Conservation (phyloP, 2,888 invertebrate genomes). For the Aradus depressus region DNA sequence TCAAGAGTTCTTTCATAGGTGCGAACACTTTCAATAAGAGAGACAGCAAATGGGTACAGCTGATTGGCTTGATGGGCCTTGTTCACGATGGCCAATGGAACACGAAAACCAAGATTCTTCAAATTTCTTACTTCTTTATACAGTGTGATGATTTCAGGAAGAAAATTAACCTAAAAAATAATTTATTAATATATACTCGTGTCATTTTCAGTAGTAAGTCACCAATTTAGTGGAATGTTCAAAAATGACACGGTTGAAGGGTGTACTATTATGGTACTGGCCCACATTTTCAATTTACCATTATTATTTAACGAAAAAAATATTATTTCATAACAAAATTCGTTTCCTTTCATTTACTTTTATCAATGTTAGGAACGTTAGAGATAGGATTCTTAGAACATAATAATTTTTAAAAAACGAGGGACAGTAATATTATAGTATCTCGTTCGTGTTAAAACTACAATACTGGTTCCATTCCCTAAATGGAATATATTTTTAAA, state of each 20-base stretch:
- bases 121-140: constrained; percentile 80
- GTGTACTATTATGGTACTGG: no score
- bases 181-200: background rate
- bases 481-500: no score
- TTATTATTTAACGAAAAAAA: background rate
- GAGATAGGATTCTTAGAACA: no score
- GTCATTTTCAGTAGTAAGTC: background rate
- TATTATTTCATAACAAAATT: no score
- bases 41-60: constrained; percentile 96
- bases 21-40: constrained; percentile 90
- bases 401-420: no score
- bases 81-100: constrained; percentile 95
- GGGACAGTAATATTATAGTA: no score
- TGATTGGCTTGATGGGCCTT: constrained; percentile 98
- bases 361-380: no score
- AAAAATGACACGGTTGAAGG: no score
- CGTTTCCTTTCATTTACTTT: no score
- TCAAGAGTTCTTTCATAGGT: constrained; percentile 95
- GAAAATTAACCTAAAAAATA: constrained; percentile 64
- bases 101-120: constrained; percentile 58
- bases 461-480: no score
- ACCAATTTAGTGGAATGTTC: no score
- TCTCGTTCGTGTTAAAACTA: no score
- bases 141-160: constrained; percentile 94
- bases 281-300: background rate